These are phyloP conservation scores for Syngnathus rostellatus DNA, from an alignment of 2,797 vertebrate genomes.

Conservation along the genomic window DNA sequence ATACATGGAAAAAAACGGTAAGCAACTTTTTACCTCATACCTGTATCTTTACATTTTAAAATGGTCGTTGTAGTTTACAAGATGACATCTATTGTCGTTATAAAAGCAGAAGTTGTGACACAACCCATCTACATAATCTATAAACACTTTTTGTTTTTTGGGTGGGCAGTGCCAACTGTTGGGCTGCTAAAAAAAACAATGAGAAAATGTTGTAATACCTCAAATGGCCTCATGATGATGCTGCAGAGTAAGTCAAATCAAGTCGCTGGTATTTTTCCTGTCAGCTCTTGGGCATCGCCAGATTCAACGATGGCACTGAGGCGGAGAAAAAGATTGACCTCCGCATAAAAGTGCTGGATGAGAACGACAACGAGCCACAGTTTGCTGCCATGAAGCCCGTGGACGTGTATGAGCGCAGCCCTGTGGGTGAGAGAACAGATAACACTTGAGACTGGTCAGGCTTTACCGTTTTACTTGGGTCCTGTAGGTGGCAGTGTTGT, in stretches of 20 bases:
- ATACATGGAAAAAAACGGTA: too few species aligned
- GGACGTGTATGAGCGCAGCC: constrained; percentile 44
- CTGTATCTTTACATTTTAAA: not conserved
- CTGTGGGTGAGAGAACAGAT: constrained; percentile 18
- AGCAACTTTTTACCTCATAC: too few species aligned
- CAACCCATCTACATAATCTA: too few species aligned
- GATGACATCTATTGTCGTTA: too few species aligned
- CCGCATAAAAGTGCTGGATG: constrained; percentile 73
- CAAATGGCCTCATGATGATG: not conserved
- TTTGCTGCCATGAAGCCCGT: constrained; percentile 49
- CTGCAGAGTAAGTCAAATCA: not conserved
- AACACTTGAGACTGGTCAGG: not conserved
- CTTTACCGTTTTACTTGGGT: not conserved
- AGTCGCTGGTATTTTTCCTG: constrained; percentile 8
- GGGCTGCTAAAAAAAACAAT: not conserved
- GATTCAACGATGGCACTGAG: constrained; percentile 34
- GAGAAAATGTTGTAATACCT: not conserved
- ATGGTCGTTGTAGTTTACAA: not conserved
- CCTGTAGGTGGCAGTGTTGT: not conserved
- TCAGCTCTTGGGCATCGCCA: constrained; percentile 75
- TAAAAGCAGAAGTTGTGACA: too few species aligned
- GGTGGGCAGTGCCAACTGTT: too few species aligned
- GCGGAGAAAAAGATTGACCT: constrained; percentile 75
- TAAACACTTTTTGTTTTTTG: too few species aligned
- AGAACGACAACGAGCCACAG: constrained; percentile 81